These are phyloP conservation scores for Cataglyphis altisquamis DNA, from an alignment of 2,888 invertebrate genomes.

Conservation along the genomic window DNA sequence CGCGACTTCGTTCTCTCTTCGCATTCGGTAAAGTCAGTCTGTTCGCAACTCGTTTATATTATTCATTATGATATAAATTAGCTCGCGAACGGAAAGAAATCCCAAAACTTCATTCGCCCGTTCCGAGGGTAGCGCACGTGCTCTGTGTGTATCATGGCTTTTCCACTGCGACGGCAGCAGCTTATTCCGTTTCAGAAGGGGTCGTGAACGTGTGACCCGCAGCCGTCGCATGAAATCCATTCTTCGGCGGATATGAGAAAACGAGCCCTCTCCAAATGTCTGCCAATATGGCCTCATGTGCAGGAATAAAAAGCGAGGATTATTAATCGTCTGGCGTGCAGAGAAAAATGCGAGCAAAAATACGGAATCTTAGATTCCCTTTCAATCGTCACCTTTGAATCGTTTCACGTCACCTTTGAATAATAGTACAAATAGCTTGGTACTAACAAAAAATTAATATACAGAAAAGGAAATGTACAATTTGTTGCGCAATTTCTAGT, in stretches of 20 bases:
- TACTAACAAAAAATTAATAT: background rate
- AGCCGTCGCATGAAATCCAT: conserved; percentile 58
- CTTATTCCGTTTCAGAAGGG: conserved; percentile 71
- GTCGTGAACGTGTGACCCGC: conserved; percentile 72
- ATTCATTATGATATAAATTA: conserved; percentile 70
- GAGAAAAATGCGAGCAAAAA: conserved; percentile 1
- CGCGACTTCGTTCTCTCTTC: background rate
- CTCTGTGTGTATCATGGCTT: conserved; percentile 68
- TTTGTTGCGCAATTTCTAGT: background rate
- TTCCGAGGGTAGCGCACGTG: conserved; percentile 66
- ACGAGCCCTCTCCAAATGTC: conserved; percentile 41
- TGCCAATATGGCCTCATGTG: background rate
- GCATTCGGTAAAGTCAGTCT: background rate
- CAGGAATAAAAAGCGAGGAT: conserved; percentile 34
- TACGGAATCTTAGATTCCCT: background rate
- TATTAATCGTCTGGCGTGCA: conserved; percentile 30
- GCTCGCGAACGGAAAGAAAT: conserved; percentile 65
- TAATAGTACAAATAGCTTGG: background rate
- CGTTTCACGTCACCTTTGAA: background rate
- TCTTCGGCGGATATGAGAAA: conserved; percentile 57
- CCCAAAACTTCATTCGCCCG: conserved; percentile 67
- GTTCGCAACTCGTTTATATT: conserved; percentile 59
- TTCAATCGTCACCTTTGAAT: background rate
- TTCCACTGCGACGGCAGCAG: conserved; percentile 61
- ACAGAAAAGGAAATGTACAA: background rate